Conservation (phyloP, 2,888 invertebrate species). For the Eupithecia insigniata region DNA sequence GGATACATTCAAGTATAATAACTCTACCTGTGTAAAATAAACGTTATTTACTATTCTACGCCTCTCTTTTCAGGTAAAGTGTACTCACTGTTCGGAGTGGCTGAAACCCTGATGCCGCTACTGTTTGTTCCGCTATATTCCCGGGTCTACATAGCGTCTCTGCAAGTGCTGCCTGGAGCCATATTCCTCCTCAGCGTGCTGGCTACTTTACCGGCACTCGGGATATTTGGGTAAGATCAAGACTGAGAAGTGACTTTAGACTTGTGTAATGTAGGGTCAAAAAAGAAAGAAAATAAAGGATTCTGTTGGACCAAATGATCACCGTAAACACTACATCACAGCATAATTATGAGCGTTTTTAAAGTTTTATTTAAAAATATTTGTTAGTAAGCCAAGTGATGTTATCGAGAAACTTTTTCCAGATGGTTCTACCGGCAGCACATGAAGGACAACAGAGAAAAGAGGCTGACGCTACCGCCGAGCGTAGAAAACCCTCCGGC, state of each 20-base stretch:
- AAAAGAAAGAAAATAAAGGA: background rate
- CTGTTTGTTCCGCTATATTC: constrained; percentile 89
- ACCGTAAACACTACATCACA: background rate
- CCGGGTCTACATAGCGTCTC: constrained; percentile 86
- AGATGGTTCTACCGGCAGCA: constrained; percentile 76
- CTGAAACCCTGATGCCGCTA: constrained; percentile 88
- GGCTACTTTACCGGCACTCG: constrained; percentile 86
- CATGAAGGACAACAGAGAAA: constrained; percentile 63
- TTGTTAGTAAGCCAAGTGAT: background rate
- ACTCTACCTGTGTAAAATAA: too few relatives aligned
- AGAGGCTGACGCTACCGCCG: constrained; percentile 51
- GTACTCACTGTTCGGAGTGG: constrained; percentile 88
- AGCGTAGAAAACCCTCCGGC: constrained; percentile 24
- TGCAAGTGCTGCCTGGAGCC: constrained; percentile 87
- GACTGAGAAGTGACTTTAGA: background rate
- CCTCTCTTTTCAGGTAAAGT: constrained; percentile 85
- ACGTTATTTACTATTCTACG: too few relatives aligned
- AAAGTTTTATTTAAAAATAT: background rate
- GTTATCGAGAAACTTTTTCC: constrained; percentile 29
- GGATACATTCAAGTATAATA: too few relatives aligned
- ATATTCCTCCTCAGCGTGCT: constrained; percentile 87
- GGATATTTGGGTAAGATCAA: constrained; percentile 85
- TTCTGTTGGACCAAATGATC: background rate
- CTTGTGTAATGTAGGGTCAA: background rate
- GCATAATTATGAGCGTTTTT: background rate